Conservation (phyloP, 2,797 vertebrate species). For the Chaunax sp. region DNA sequence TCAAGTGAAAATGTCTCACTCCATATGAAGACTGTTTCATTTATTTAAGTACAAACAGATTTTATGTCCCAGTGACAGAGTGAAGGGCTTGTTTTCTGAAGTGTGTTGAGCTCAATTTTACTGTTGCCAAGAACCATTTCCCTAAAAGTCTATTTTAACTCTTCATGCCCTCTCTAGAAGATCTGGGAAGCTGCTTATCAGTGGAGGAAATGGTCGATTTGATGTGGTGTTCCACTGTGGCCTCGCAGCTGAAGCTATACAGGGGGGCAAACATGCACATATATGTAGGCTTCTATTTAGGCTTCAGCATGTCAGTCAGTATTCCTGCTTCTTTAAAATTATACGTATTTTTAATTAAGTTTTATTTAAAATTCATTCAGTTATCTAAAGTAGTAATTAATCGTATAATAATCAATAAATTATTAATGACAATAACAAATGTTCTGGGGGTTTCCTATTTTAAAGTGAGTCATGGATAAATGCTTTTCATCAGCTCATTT, state of each 20-base stretch:
- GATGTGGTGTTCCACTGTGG: conserved; percentile 77
- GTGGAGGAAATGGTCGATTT: conserved; percentile 81
- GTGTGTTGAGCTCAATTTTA: conserved; percentile 38
- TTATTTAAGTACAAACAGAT: conserved; percentile 27
- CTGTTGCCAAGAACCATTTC: conserved; percentile 60
- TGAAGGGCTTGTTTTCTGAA: conserved; percentile 15
- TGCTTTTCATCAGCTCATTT: background rate
- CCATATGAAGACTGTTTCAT: conserved; percentile 17
- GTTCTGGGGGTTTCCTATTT: background rate
- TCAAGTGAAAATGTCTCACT: conserved; percentile 21
- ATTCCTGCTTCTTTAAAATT: background rate
- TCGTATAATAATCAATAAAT: background rate
- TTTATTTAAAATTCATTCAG: background rate
- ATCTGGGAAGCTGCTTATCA: conserved; percentile 83
- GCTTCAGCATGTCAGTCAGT: background rate
- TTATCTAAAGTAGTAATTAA: background rate
- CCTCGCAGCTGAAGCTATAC: conserved; percentile 65
- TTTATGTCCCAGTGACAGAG: conserved; percentile 14
- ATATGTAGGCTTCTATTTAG: background rate
- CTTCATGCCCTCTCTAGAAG: conserved; percentile 56
- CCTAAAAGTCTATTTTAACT: conserved; percentile 60
- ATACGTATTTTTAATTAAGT: background rate
- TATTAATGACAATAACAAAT: too few relatives aligned
- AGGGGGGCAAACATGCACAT: conserved; percentile 10
- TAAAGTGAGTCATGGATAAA: background rate